phyloP scores from a whole-genome alignment of 2,797 vertebrate genomes.

The Cichlasoma orientale region DNA sequence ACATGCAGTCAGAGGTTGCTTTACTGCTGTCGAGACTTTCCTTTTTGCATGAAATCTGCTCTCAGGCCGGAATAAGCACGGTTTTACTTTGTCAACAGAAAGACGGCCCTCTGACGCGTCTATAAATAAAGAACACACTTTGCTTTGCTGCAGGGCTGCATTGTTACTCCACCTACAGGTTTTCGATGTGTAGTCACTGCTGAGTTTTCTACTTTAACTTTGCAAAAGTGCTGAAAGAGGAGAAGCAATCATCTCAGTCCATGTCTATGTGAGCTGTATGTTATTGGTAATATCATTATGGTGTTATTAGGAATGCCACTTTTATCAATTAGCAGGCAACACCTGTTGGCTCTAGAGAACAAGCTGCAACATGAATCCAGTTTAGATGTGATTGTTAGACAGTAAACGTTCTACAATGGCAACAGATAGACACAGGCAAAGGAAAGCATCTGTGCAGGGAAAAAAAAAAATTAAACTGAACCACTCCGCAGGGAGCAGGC shows the following conservation, averaged over 20 bases:
- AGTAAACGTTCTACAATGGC: constrained; percentile 31
- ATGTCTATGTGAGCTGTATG: not conserved
- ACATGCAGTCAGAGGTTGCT: constrained; percentile 16
- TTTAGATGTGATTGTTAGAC: constrained; percentile 36
- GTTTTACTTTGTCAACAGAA: constrained; percentile 22
- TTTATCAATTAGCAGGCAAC: constrained; percentile 7
- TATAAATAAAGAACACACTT: not conserved
- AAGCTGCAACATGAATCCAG: constrained; percentile 29
- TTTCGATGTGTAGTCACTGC: not conserved
- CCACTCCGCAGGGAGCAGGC: constrained; percentile 27
- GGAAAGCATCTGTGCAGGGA: constrained; percentile 22
- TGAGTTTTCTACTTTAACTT: constrained; percentile 7
- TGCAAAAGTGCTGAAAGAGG: not conserved
- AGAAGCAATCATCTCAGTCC: not conserved
- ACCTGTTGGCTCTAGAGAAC: constrained; percentile 15
- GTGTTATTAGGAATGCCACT: constrained; percentile 1
- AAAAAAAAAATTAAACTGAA: constrained; percentile 25
- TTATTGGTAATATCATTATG: not conserved
- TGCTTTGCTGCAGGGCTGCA: not conserved
- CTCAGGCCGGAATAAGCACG: constrained; percentile 21
- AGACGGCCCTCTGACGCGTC: not conserved
- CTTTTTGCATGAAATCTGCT: constrained; percentile 15
- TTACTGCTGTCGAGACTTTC: not conserved
- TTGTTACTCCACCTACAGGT: not conserved
- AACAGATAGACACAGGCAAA: constrained; percentile 41